Evolutionary conservation across 2,113 vertebrate genomes (phyloP), one percentile per base, ranked within the genome.

Genomic region (Saiga tatarica): DNA sequence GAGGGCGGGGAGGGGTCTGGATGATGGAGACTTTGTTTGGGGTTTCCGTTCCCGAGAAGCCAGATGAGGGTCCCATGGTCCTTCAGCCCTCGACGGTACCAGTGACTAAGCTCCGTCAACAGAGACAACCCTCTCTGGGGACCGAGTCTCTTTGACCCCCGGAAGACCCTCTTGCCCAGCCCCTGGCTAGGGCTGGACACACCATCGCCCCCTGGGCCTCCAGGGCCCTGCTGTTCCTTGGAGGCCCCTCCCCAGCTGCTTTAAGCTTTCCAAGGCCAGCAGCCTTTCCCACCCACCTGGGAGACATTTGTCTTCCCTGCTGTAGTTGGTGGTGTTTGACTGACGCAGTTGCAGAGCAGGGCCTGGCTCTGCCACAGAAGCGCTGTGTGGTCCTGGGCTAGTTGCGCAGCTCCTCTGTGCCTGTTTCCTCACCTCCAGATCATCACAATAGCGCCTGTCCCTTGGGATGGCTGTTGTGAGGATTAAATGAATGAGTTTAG

Each of bases 301-400:
- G 55, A 62, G 52, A 33, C 15, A 6, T 15, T 42, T 78, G 36
- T 10, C 62, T 47, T 79, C 19, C 26, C n/a, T 25, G 19, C 3
- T 17, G 16, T 23, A 0, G 26, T 59, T 13, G 81, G 21, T 55
- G n/a, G 30, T 10, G 50, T n/a, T 57, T 14, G 17, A 28, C 11
- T 2, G 45, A 50, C 0, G 26, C 60, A 26, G 42, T 16, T 5
- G 11, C 17, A 17, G 36, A 39, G 30, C 5, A 1, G 5, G 8
- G 47, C 42, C 71, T 47, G 19, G 12, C 5, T 42, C 3, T 67
- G 26, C 42, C 36, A 15, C 9, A 4, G 2, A 17, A 3, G 30
- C 0, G 0, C 83, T 64, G n/a, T 67, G 23, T n/a, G 47, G 16
- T 16, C 28, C 57, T n/a, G 2, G 84, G 55, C 23, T 36, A 0